A percentile compares a stretch with the other conserved stretches of the same genome.
These are phyloP conservation scores for Myotis pilosus DNA, from an alignment of 2,797 vertebrate species.

Conservation along the genomic window DNA sequence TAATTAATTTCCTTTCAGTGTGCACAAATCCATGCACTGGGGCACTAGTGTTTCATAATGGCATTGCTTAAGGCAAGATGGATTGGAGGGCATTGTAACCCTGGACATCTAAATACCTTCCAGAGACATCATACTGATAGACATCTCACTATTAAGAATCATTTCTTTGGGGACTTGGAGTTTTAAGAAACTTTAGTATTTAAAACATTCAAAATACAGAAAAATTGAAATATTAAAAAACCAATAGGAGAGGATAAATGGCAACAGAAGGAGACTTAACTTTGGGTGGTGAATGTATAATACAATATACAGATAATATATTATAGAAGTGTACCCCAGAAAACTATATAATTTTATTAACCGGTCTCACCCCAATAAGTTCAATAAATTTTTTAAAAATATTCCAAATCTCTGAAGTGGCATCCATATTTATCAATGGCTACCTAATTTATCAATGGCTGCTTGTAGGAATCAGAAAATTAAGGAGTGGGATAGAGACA, in stretches of 20 bases:
- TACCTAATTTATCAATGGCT: background rate
- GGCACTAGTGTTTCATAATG: background rate
- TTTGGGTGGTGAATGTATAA: background rate
- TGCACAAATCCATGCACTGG: too few relatives aligned
- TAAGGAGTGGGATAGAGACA: accelerated
- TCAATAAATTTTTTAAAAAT: background rate
- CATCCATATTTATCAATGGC: background rate
- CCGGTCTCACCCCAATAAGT: background rate
- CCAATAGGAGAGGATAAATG: background rate
- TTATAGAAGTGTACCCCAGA: background rate
- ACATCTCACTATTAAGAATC: background rate
- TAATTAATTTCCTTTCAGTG: too few relatives aligned
- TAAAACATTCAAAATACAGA: background rate
- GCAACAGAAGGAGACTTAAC: background rate
- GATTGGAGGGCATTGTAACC: background rate
- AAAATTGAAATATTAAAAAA: background rate
- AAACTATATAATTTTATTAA: background rate
- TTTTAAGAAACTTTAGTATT: constrained; percentile 9
- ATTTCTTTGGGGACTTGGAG: background rate
- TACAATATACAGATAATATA: background rate
- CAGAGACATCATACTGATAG: background rate
- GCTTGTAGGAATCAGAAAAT: background rate
- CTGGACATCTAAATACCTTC: background rate
- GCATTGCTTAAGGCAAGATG: background rate
- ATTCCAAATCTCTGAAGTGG: background rate